Percentiles rank a stretch among this genome's conserved stretches.
Evolutionary conservation across 2,888 invertebrate species (phyloP).

Genomic region (Junonia oenone): DNA sequence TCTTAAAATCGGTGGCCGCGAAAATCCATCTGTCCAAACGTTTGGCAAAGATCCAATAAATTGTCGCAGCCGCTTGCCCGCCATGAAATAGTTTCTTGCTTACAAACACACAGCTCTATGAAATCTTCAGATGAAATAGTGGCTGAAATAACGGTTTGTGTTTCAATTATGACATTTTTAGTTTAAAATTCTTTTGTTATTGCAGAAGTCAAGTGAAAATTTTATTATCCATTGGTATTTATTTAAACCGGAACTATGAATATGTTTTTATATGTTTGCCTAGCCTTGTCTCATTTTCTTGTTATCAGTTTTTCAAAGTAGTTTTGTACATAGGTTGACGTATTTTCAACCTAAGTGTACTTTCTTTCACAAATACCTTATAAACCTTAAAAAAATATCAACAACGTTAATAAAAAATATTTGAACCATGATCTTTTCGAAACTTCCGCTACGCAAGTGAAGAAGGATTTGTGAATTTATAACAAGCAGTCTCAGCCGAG

Average conservation of each 20-base stretch:
- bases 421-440: not conserved
- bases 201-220: not conserved
- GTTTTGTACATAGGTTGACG: too few relatives aligned
- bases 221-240: not conserved
- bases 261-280: too few relatives aligned
- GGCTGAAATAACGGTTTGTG: not conserved
- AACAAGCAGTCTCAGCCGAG: conserved; percentile 13
- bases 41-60: conserved; percentile 23
- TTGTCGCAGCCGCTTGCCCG: conserved; percentile 19
- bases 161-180: not conserved
- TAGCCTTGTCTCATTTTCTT: too few relatives aligned
- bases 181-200: not conserved
- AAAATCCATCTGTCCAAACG: conserved; percentile 16
- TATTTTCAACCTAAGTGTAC: too few relatives aligned
- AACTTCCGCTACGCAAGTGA: not conserved
- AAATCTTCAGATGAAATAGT: conserved; percentile 1
- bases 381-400: too few relatives aligned
- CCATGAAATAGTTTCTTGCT: conserved; percentile 18
- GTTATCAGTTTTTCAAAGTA: too few relatives aligned
- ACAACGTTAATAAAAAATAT: not conserved
- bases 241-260: too few relatives aligned
- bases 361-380: too few relatives aligned
- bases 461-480: conserved; percentile 3
- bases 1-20: conserved; percentile 10
- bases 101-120: conserved; percentile 8